A percentile compares a stretch with the other conserved stretches of the same genome.
phyloP scores from a whole-genome alignment of 2,113 vertebrate species.

The Harpagus bidentatus region DNA sequence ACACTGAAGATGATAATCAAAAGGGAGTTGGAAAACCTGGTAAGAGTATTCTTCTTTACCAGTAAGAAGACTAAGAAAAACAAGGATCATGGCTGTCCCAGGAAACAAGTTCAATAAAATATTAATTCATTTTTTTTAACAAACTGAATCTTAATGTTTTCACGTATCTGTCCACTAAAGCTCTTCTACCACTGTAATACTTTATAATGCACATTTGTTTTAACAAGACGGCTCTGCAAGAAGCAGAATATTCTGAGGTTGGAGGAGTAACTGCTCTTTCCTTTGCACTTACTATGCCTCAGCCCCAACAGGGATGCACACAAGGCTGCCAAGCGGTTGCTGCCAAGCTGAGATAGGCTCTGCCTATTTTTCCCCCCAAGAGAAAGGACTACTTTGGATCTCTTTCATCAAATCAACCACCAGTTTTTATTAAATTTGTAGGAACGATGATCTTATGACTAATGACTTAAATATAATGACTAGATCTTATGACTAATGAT shows the following conservation, averaged over 20 bases:
- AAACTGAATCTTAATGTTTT: neutral
- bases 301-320: neutral
- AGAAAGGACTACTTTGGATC: neutral
- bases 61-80: neutral
- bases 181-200: neutral
- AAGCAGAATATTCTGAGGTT: neutral
- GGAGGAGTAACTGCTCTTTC: neutral
- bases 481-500: conserved; percentile 45
- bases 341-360: neutral
- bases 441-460: conserved; percentile 15
- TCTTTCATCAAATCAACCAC: neutral
- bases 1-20: neutral
- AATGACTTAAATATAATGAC: conserved; percentile 27
- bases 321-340: neutral
- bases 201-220: neutral
- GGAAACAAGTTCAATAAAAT: neutral
- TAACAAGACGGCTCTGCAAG: neutral
- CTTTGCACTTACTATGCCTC: neutral
- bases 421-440: neutral
- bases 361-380: neutral
- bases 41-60: neutral
- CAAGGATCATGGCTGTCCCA: neutral
- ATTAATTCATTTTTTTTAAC: neutral
- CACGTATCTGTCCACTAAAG: neutral
- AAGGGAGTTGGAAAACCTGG: neutral